A percentile compares a stretch with the other conserved stretches of the same genome.
phyloP scores from a whole-genome alignment of 2,888 invertebrate genomes.

The Malachius bipustulatus region DNA sequence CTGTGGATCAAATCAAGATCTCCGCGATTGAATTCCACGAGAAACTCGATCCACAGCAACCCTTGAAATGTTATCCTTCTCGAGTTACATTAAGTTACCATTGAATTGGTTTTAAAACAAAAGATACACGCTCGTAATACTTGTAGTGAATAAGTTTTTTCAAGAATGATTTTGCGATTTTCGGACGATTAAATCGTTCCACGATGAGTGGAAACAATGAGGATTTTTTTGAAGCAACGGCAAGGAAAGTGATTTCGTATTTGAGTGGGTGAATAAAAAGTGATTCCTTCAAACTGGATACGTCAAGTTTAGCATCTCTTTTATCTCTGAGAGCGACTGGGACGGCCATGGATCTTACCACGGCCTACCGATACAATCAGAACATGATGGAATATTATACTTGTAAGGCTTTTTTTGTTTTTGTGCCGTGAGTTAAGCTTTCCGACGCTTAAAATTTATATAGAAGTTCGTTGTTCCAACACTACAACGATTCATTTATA shows the following conservation, averaged over 20 bases:
- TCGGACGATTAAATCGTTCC: neutral
- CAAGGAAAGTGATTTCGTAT: conserved; percentile 10
- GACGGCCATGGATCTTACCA: conserved; percentile 79
- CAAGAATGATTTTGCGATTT: conserved; percentile 5
- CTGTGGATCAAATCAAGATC: no score
- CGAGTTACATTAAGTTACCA: no score
- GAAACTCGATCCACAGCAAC: no score
- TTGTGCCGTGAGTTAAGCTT: no score
- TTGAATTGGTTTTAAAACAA: no score
- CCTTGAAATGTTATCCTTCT: no score
- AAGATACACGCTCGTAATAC: no score
- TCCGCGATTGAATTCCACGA: no score
- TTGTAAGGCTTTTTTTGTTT: conserved; percentile 51
- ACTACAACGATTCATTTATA: no score
- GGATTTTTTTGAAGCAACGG: conserved; percentile 7
- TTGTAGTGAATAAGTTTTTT: no score
- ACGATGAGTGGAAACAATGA: conserved; percentile 1
- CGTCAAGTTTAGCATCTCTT: conserved; percentile 55
- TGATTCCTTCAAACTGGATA: conserved; percentile 50
- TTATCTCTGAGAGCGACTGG: conserved; percentile 51
- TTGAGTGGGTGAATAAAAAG: conserved; percentile 16
- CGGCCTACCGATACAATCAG: conserved; percentile 91
- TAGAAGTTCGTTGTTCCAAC: no score
- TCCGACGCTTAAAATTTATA: no score
- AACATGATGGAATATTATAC: conserved; percentile 99